Evolutionary conservation across 1,140 invertebrate genomes (phyloP), one percentile per base, ranked within the genome.

Genomic region (Pissodes strobi): DNA sequence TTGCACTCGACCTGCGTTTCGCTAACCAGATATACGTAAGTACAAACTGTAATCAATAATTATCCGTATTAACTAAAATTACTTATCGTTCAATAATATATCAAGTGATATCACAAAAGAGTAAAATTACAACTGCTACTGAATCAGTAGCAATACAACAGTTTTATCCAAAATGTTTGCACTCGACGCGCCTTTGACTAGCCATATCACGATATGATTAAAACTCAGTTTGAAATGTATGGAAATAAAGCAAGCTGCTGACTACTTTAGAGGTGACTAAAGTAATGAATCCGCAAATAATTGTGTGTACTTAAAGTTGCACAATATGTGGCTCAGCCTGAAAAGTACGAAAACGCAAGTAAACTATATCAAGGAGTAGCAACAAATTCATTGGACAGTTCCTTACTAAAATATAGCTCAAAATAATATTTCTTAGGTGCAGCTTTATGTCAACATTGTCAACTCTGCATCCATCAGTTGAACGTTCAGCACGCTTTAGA

Each of bases 381-480:
- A 41, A 86, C 88, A 46, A 90, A 90, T 21, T 93, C 95, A 21
- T 85, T 99, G 72, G 96, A 99, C 79, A 98, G 92, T 82, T 90
- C 93, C 46, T 82, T 99, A 69, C 82, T 99, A 57, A 98, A 99
- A 80, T 99, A 99, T 81, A 95, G 94, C 79, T 95, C 95, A 9
- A 99, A 98, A 79, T 96, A 99, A 80, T 95, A 99, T 79, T 98
- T 98, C 81, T 98, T 99, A 82, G 86, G 93, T 38, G 96, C 97
- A n/a, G 90, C 92, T 1, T 80, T 98, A 1, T 96, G 94, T 76
- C 95, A n/a, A n/a, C n/a, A n/a, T n/a, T n/a, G n/a, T n/a, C n/a
- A 98, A 78, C 82, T 99, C 25, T 98, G 95, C 79, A 89, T 98
- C 48, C 97, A 99, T 81, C 81, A 92, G 27, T 82, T 98, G 22